A percentile compares a stretch with the other conserved stretches of the same genome.
Evolutionary conservation across 92 coral and sea anemone species (phyloP).

Genomic region (Epizoanthus rinbou): DNA sequence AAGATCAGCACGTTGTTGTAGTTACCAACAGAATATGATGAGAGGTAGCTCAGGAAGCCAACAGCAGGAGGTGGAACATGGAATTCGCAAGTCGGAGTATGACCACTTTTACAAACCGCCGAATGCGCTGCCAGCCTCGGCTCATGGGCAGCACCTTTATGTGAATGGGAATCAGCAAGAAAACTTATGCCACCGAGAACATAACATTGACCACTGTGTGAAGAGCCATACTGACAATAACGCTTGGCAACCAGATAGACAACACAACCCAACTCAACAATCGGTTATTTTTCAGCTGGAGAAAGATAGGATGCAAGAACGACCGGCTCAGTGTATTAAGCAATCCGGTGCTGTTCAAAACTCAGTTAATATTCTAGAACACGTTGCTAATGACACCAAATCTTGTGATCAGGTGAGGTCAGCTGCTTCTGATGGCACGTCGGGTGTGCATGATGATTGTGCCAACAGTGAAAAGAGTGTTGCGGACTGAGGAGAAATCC

Average conservation of each 20-base stretch:
- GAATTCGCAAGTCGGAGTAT: background rate
- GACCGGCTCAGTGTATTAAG: background rate
- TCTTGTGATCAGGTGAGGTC: background rate
- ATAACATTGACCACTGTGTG: background rate
- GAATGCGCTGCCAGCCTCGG: background rate
- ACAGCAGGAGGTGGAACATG: background rate
- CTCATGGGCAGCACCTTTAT: background rate
- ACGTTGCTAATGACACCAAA: background rate
- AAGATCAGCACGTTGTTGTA: background rate
- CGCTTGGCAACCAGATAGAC: background rate
- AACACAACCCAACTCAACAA: background rate
- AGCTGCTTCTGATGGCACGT: background rate
- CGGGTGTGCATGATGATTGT: background rate
- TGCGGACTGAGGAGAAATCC: background rate
- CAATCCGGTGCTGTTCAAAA: background rate
- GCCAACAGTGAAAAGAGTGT: background rate
- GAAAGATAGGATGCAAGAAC: background rate
- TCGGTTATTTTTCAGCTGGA: background rate
- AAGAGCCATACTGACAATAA: background rate
- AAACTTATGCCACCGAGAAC: background rate
- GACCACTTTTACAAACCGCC: background rate
- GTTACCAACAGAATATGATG: background rate
- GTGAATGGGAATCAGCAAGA: background rate
- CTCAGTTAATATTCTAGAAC: no score
- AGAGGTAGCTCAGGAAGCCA: background rate